Conservation (phyloP, 2,113 vertebrate species). For the Echinops telfairi region DNA sequence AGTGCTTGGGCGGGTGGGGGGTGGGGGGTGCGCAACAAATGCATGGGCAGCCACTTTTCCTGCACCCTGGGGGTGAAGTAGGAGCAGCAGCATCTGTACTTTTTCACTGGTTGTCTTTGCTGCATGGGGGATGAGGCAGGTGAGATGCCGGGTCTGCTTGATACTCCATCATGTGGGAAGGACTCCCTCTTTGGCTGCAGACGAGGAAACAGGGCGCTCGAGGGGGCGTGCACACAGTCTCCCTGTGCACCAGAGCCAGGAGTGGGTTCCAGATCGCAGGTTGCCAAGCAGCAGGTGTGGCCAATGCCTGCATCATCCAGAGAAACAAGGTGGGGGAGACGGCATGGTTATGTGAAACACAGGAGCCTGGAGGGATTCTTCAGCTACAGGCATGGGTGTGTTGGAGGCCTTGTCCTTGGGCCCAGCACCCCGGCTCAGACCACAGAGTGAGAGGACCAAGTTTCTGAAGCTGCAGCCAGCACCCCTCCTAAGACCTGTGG, state of each 20-base stretch:
- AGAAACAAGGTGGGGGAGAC: neutral
- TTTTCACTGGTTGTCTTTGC: neutral
- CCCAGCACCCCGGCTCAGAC: neutral
- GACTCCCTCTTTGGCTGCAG: neutral
- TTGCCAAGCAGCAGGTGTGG: neutral
- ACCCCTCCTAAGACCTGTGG: neutral
- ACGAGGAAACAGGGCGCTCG: neutral
- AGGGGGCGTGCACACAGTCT: neutral
- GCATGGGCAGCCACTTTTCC: neutral
- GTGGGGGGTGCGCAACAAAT: too few species aligned
- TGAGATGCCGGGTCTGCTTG: neutral
- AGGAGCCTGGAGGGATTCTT: neutral
- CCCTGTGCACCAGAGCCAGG: neutral
- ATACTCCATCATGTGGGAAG: neutral
- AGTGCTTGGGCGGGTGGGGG: accelerated
- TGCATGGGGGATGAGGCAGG: neutral
- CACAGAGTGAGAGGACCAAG: neutral
- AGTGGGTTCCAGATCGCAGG: neutral
- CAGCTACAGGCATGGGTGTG: neutral
- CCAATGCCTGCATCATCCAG: neutral
- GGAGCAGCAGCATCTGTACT: neutral
- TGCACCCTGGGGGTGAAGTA: neutral
- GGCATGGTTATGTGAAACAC: neutral
- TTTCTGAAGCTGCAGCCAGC: neutral
- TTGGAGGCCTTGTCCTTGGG: neutral